Percentiles rank a stretch among this genome's conserved stretches.
These are phyloP conservation scores for Loriculus beryllinus DNA, from an alignment of 2,797 vertebrate genomes.

Conservation along the genomic window DNA sequence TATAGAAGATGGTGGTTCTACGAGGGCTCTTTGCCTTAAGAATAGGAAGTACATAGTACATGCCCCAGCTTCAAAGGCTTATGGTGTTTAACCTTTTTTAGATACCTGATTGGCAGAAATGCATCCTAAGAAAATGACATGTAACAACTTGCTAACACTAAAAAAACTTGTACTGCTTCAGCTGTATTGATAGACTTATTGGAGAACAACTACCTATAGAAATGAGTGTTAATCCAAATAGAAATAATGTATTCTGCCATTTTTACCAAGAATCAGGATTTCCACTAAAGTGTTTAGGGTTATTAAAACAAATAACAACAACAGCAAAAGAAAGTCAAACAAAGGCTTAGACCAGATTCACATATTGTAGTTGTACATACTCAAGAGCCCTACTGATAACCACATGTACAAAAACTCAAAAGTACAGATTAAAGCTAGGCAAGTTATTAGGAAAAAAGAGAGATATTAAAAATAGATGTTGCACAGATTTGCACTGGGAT, in stretches of 20 bases:
- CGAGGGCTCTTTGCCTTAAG: not conserved
- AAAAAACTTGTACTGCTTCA: not conserved
- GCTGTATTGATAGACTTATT: not conserved
- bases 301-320: not conserved
- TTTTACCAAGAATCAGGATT: not conserved
- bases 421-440: not conserved
- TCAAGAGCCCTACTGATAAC: not conserved
- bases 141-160: not conserved
- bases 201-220: not conserved
- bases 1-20: not conserved
- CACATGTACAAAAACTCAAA: not conserved
- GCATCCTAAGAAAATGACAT: not conserved
- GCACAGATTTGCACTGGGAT: not conserved
- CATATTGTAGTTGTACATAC: not conserved
- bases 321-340: not conserved
- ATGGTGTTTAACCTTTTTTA: not conserved
- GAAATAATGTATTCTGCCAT: not conserved
- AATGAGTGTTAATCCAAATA: not conserved
- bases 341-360: not conserved
- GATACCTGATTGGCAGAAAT: not conserved
- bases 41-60: not conserved
- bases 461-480: not conserved
- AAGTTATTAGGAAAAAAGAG: not conserved
- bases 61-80: not conserved
- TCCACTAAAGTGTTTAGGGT: not conserved